Conservation (phyloP, 2,888 invertebrate genomes). For the Ephialtes manifestator region DNA sequence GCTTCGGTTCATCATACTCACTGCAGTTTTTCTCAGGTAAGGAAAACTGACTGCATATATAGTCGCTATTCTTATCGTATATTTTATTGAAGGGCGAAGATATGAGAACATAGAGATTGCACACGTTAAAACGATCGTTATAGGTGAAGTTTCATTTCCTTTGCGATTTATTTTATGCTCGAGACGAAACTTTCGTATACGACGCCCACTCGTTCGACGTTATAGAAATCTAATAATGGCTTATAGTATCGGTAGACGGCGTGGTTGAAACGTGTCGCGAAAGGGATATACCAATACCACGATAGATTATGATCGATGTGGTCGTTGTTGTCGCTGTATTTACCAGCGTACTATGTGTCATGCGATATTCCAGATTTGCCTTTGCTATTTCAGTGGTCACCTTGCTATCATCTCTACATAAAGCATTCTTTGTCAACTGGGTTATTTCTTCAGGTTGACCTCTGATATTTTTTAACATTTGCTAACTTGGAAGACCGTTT, state of each 20-base stretch:
- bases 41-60: neutral
- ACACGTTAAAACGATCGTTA: conserved; percentile 33
- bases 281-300: conserved; percentile 17
- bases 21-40: neutral
- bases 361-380: conserved; percentile 56
- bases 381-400: conserved; percentile 46
- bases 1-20: neutral
- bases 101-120: neutral
- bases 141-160: conserved; percentile 12
- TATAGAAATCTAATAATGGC: conserved; percentile 35
- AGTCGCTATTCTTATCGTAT: neutral
- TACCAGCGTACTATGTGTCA: conserved; percentile 26
- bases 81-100: neutral
- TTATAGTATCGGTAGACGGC: conserved; percentile 18
- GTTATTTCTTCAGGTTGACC: neutral
- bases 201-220: conserved; percentile 15
- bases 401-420: neutral
- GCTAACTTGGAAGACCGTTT: no score
- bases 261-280: neutral
- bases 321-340: conserved; percentile 41
- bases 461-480: no score
- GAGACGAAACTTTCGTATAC: conserved; percentile 17
- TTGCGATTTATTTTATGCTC: conserved; percentile 22
- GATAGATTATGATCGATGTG: conserved; percentile 56
- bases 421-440: neutral